Percentiles rank a stretch among this genome's conserved stretches.
These are phyloP conservation scores for Drosophila leonis DNA, from an alignment of 2,888 invertebrate species.

Conservation along the genomic window DNA sequence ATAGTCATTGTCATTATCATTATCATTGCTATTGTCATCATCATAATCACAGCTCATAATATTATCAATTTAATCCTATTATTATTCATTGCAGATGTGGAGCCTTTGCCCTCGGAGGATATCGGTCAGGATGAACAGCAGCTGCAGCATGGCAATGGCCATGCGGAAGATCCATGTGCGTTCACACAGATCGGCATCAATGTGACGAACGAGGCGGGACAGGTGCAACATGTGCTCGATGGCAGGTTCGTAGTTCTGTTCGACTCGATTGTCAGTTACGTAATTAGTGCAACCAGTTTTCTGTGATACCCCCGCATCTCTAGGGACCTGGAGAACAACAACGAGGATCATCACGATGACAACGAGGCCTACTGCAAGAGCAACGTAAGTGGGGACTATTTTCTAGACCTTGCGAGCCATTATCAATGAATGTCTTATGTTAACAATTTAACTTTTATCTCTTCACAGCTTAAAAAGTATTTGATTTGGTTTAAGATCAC, in stretches of 20 bases:
- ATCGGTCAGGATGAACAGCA: slow-evolving; percentile 33
- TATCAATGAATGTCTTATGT: too few relatives aligned
- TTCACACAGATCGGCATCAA: slow-evolving; percentile 84
- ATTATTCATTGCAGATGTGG: slow-evolving; percentile 66
- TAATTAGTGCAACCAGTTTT: slow-evolving; percentile 82
- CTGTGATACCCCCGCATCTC: slow-evolving; percentile 70
- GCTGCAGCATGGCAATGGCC: slow-evolving; percentile 69
- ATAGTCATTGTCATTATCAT: neutral
- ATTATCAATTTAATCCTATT: neutral
- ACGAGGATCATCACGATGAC: slow-evolving; percentile 83
- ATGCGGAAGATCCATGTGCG: slow-evolving; percentile 49
- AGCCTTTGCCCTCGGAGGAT: slow-evolving; percentile 84
- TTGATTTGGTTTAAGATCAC: slow-evolving; percentile 86
- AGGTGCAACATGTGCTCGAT: slow-evolving; percentile 79
- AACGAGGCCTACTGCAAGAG: slow-evolving; percentile 70
- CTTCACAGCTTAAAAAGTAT: slow-evolving; percentile 76
- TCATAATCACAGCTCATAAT: neutral
- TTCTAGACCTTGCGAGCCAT: too few relatives aligned
- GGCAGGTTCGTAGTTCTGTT: slow-evolving; percentile 81
- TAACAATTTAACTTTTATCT: too few relatives aligned
- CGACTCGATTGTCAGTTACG: slow-evolving; percentile 70
- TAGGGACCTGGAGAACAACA: slow-evolving; percentile 83
- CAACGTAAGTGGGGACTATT: slow-evolving; percentile 52
- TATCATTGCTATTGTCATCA: neutral
- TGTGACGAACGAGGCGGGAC: slow-evolving; percentile 85